Evolutionary conservation across 1,140 invertebrate genomes (phyloP).

Genomic region (Psix sp.): DNA sequence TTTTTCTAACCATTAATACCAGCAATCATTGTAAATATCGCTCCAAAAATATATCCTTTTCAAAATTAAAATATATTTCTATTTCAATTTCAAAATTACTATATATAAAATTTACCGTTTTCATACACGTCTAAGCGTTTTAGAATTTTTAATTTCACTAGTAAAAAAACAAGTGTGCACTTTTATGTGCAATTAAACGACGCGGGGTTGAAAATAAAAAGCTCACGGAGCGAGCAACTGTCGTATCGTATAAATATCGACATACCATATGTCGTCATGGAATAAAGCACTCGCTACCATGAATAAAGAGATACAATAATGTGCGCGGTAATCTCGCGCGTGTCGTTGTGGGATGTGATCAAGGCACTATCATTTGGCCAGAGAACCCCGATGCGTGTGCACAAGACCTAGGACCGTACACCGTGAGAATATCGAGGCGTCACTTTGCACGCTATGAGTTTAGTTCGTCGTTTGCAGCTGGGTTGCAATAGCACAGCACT

Average conservation of each 20-base stretch:
- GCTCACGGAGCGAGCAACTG: conserved; percentile 33
- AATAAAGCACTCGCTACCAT: conserved; percentile 29
- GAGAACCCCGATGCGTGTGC: too few relatives aligned
- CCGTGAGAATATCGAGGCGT: conserved; percentile 59
- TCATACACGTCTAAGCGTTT: too few relatives aligned
- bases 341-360: conserved; percentile 60
- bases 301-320: conserved; percentile 60
- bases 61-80: too few relatives aligned
- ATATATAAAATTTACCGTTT: too few relatives aligned
- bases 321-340: conserved; percentile 46
- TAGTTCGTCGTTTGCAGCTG: conserved; percentile 47
- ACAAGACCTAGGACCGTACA: conserved; percentile 20
- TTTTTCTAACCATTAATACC: too few relatives aligned
- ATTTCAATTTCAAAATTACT: too few relatives aligned
- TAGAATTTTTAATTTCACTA: too few relatives aligned
- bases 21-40: too few relatives aligned
- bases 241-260: conserved; percentile 48
- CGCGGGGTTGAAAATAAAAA: conserved; percentile 25
- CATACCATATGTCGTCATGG: conserved; percentile 62
- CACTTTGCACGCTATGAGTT: conserved; percentile 24
- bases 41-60: too few relatives aligned
- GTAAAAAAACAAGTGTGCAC: conserved; percentile 27
- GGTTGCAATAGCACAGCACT: conserved; percentile 26
- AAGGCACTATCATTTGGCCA: conserved; percentile 66
- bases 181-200: conserved; percentile 20